Evolutionary conservation across 2,888 invertebrate species (phyloP).

Genomic region (Anorthoa munda): DNA sequence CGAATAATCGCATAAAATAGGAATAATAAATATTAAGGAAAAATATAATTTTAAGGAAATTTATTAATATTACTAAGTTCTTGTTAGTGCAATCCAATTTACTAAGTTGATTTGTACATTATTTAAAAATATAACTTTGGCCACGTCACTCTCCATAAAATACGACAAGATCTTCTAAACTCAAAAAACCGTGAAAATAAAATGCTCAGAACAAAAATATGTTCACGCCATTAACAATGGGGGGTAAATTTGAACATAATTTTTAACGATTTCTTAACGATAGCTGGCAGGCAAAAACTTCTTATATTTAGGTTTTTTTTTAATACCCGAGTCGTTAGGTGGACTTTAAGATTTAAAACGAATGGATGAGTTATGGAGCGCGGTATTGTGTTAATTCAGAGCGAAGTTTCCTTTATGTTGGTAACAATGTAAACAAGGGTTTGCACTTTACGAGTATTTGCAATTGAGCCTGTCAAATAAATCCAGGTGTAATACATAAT

Average conservation of each 20-base stretch:
- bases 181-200: neutral
- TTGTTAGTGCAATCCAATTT: too few relatives aligned
- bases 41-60: too few relatives aligned
- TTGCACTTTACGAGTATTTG: slow-evolving; percentile 36
- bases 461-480: neutral
- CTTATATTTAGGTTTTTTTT: slow-evolving; percentile 35
- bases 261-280: too few relatives aligned
- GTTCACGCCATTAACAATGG: slow-evolving; percentile 54
- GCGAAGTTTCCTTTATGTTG: slow-evolving; percentile 29
- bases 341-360: slow-evolving; percentile 24
- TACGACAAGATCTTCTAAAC: too few relatives aligned
- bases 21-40: too few relatives aligned
- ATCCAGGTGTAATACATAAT: neutral
- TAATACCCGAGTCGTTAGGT: too few relatives aligned
- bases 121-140: too few relatives aligned
- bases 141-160: too few relatives aligned
- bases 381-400: slow-evolving; percentile 36
- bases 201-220: slow-evolving; percentile 7
- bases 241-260: slow-evolving; percentile 42
- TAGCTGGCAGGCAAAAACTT: slow-evolving; percentile 23
- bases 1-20: too few relatives aligned
- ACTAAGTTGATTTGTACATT: too few relatives aligned
- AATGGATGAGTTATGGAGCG: slow-evolving; percentile 58
- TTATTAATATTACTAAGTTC: too few relatives aligned
- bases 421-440: slow-evolving; percentile 30